These are phyloP conservation scores for Gasteruption jaculator DNA, from an alignment of 2,888 invertebrate species.

Conservation along the genomic window DNA sequence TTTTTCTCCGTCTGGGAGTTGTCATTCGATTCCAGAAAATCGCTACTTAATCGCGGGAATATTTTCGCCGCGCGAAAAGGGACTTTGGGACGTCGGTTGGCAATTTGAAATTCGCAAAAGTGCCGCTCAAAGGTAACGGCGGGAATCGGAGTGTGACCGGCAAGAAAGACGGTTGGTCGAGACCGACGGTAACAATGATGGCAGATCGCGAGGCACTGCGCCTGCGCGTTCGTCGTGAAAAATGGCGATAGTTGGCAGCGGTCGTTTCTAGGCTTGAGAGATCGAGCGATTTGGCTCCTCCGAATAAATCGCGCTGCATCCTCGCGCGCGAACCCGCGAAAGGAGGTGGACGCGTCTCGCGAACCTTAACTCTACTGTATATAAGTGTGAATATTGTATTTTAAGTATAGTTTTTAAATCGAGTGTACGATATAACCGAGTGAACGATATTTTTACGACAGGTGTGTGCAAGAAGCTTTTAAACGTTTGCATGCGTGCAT, in stretches of 20 bases:
- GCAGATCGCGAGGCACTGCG: too few species aligned
- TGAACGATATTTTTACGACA: conserved; percentile 4
- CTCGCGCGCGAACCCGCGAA: conserved; percentile 43
- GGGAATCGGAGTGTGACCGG: too few species aligned
- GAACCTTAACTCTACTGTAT: conserved; percentile 36
- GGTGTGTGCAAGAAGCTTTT: not conserved
- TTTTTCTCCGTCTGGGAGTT: too few species aligned
- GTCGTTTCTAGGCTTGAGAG: conserved; percentile 28
- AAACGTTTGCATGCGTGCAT: too few species aligned
- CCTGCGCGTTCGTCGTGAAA: conserved; percentile 20
- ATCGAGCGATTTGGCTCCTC: conserved; percentile 23
- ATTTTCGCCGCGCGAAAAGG: too few species aligned
- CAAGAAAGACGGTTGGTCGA: too few species aligned
- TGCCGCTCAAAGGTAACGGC: too few species aligned
- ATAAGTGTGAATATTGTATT: conserved; percentile 46
- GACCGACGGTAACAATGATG: too few species aligned
- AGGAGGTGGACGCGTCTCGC: conserved; percentile 38
- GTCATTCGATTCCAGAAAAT: too few species aligned
- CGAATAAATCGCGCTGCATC: conserved; percentile 38
- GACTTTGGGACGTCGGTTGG: too few species aligned
- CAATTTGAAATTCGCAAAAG: too few species aligned
- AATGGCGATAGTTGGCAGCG: conserved; percentile 32
- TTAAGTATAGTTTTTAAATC: conserved; percentile 33
- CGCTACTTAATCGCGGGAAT: too few species aligned
- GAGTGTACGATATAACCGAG: conserved; percentile 19